Conservation (phyloP, 2,888 invertebrate genomes). For the Ennomos erosarius region DNA sequence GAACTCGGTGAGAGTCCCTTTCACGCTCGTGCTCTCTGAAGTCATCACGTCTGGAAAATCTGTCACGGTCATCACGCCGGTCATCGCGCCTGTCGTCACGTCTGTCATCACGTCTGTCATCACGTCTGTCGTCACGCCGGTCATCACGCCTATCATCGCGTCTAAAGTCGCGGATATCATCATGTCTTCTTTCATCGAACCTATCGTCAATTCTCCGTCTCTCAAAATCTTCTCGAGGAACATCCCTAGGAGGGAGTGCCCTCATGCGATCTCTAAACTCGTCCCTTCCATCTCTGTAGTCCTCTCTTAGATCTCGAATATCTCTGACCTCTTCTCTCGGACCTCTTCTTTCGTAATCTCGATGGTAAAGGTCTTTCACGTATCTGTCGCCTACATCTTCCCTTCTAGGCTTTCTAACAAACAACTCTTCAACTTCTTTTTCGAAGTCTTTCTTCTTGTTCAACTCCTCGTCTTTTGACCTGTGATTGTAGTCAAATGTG, state of each 20-base stretch:
- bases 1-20: constrained; percentile 46
- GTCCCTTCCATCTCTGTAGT: constrained; percentile 33
- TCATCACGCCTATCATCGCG: constrained; percentile 24
- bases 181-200: constrained; percentile 46
- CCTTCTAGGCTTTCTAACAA: constrained; percentile 58
- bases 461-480: constrained; percentile 72
- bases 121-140: constrained; percentile 12
- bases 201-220: constrained; percentile 49
- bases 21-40: constrained; percentile 44
- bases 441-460: constrained; percentile 67
- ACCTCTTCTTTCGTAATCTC: constrained; percentile 54
- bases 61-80: constrained; percentile 41
- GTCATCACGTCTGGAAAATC: constrained; percentile 42
- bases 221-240: constrained; percentile 45
- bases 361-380: constrained; percentile 51
- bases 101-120: constrained; percentile 28
- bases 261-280: constrained; percentile 28
- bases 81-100: constrained; percentile 45
- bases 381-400: constrained; percentile 54
- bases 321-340: constrained; percentile 49
- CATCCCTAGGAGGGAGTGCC: constrained; percentile 28
- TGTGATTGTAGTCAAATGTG: constrained; percentile 90
- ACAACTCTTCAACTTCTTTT: constrained; percentile 70
- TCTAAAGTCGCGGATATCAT: not conserved
- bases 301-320: constrained; percentile 27